Percentiles rank a stretch among this genome's conserved stretches.
Evolutionary conservation across 1,140 invertebrate genomes (phyloP).

Genomic region (Pogonus chalceus): DNA sequence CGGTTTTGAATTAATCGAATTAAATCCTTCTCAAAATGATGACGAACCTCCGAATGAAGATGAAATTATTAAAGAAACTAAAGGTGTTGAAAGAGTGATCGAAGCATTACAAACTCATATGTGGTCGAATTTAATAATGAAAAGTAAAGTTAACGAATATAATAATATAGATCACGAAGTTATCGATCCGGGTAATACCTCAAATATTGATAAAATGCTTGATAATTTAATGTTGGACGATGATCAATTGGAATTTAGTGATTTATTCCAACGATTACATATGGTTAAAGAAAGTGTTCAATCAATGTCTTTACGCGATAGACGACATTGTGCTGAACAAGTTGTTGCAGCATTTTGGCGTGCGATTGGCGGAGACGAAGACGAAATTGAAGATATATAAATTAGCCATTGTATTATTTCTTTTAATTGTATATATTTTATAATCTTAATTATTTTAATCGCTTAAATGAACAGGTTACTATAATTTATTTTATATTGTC

Average conservation of each 20-base stretch:
- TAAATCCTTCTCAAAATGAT: constrained; percentile 45
- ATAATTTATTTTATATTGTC: no score
- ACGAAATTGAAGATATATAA: constrained; percentile 47
- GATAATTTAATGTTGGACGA: constrained; percentile 39
- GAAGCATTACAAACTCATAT: constrained; percentile 66
- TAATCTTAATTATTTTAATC: no score
- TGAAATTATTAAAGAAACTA: constrained; percentile 53
- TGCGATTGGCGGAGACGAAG: constrained; percentile 63
- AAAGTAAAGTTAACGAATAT: constrained; percentile 38
- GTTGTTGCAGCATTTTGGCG: constrained; percentile 70
- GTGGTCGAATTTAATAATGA: constrained; percentile 65
- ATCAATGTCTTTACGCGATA: constrained; percentile 48
- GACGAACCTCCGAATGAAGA: constrained; percentile 42
- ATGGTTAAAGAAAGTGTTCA: constrained; percentile 59
- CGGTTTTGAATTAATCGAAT: constrained; percentile 62
- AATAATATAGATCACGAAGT: not conserved
- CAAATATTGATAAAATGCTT: constrained; percentile 16
- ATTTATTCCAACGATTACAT: constrained; percentile 50
- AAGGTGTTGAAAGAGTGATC: constrained; percentile 59
- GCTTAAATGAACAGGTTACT: no score
- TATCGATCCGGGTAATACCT: constrained; percentile 1
- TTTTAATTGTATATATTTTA: constrained; percentile 1
- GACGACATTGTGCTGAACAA: constrained; percentile 63
- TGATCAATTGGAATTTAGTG: constrained; percentile 45
- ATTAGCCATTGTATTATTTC: no score